Percentiles rank a stretch among this genome's conserved stretches.
These are phyloP conservation scores for Gonatopus flavifemur DNA, from an alignment of 1,140 invertebrate genomes.

Conservation along the genomic window DNA sequence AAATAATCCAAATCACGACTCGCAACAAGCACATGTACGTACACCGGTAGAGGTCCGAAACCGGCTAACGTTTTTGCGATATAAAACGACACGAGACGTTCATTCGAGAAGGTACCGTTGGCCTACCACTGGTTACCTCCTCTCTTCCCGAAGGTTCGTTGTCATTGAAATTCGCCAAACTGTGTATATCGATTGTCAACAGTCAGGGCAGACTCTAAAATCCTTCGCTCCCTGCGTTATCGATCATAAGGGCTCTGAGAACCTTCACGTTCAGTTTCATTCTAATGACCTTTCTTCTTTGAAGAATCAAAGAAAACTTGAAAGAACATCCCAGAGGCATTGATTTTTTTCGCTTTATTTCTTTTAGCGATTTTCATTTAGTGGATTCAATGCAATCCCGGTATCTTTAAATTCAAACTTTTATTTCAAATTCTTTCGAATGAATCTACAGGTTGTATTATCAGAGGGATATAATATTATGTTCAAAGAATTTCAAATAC, in stretches of 20 bases:
- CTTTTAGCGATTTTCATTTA: no score
- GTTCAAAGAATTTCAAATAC: no score
- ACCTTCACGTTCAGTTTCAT: not conserved
- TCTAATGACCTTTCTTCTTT: not conserved
- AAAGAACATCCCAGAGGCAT: not conserved
- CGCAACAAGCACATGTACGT: conserved; percentile 9
- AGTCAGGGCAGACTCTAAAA: conserved; percentile 1
- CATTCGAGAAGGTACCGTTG: conserved; percentile 27
- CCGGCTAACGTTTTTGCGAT: conserved; percentile 24
- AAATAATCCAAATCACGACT: not conserved
- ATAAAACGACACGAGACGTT: no score
- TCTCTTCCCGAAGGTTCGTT: conserved; percentile 30
- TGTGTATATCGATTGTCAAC: conserved; percentile 25
- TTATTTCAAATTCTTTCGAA: no score
- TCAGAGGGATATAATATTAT: no score
- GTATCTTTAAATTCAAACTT: no score
- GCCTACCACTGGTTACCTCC: conserved; percentile 14
- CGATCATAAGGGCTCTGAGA: not conserved
- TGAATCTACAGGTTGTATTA: no score
- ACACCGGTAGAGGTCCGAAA: conserved; percentile 9
- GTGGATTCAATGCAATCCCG: no score
- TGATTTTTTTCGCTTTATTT: no score
- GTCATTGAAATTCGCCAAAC: not conserved
- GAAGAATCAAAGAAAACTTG: not conserved
- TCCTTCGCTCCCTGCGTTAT: conserved; percentile 6